Evolutionary conservation across 1,140 invertebrate genomes (phyloP), one percentile per base, ranked within the genome.

Genomic region (Caenorhabditis brenneri): DNA sequence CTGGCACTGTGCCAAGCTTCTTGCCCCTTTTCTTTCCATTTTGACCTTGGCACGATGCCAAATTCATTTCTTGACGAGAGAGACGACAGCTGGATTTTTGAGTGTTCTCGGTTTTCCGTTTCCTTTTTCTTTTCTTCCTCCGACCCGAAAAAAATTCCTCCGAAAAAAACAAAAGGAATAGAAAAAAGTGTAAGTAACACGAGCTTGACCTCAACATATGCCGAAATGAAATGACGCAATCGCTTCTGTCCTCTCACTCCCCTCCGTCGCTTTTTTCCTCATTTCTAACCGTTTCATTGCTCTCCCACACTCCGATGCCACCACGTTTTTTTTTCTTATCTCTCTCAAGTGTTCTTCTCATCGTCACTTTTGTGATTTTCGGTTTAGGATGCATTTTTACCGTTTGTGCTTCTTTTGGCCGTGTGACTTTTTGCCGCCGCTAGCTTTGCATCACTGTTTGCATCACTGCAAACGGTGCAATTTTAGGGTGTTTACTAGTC

Each of bases 121-220:
- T n/a, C n/a, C n/a, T n/a, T n/a, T n/a, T n/a, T 27, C 27, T 29
- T 9, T 55, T 27, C 51, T 27, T 27, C 53, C 24, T 27, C 10
- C n/a, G n/a, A n/a, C n/a, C n/a, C n/a, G n/a, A n/a, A n/a, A n/a
- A n/a, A n/a, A n/a, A n/a, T 27, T 27, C 22, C 22, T 27, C 22
- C 24, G 9, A 55, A 55, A 42, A 27, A 22, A 12, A 42, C 0
- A 16, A 74, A n/a, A n/a, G n/a, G n/a, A n/a, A n/a, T n/a, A n/a
- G n/a, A n/a, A 24, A 42, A 39, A 33, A 74, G 65, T 74, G 36
- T 74, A 74, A 39, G 65, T 74, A 74, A 74, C 65, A 74, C 36
- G 65, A 74, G 65, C 65, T 74, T 74, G 65, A 74, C 65, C 36
- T 31, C 36, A 74, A 39, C 65, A 74, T 10, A 74, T 74, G 36